Base-by-base conservation (phyloP, 2,888 invertebrate genomes). In the Drosophila paranaensis region DNA sequence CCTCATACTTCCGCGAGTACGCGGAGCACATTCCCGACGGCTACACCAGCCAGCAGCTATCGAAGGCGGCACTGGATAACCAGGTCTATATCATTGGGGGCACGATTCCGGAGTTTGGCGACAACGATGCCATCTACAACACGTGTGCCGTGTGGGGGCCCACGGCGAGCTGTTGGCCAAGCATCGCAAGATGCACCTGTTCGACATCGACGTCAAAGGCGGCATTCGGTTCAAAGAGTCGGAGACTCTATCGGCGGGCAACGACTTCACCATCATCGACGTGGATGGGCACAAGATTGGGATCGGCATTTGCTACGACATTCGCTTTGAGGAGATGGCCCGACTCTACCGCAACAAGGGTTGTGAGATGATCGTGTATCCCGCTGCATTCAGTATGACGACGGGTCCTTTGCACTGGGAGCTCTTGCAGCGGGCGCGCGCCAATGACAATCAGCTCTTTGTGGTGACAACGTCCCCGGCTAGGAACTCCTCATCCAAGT, bases 371-470 rank as follows among this genome's bases (percentile, higher is more conserved):
- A 93, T 99, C 35, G 93, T 99, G 30, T 99, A 98, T 93, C 99
- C 99, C 0, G 98, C 96, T 33, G 98, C 98, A 2, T 99, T 99
- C 93, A 99, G 98, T 93, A 97, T 97, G 97, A 98, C 97, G 2
- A 99, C 99, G 0, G 99, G 99, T 0, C 98, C 98, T 0, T 93
- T 96, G 40, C 99, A 99, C 92, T 99, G 98, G 98, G 97, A 98
- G 90, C 93, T 98, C 1, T 93, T 99, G 8, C 96, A 95, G 67
- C 94, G 97, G 39, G 94, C 95, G 0, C 94, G 98, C 46, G 98
- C 99, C 30, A 94, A 96, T 56, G 98, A 99, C 93, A 96, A 97
- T 92, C 98, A 98, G 93, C 93, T 97, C 27, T 99, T 95, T 93
- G 96, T 98, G 14, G 97, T 96, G 8, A 95, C 96, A 0, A 95